Evolutionary conservation across 2,797 vertebrate species (phyloP).

Genomic region (Leucoraja ocellata): DNA sequence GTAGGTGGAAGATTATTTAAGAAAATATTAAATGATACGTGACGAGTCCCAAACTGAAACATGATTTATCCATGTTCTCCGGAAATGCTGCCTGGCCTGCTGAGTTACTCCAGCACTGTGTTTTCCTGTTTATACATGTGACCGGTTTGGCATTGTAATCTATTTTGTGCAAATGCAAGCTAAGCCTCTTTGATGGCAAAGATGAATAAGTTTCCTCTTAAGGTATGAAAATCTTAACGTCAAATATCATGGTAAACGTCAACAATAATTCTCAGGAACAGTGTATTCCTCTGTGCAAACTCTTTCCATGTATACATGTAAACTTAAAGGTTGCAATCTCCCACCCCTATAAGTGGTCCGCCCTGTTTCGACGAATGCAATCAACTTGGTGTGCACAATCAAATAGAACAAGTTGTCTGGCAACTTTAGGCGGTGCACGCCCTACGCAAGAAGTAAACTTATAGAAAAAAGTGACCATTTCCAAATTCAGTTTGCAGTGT

Average conservation of each 20-base stretch:
- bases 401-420: no score
- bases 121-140: no score
- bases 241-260: not conserved
- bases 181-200: not conserved
- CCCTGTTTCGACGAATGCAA: no score
- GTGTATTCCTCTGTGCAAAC: not conserved
- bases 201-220: not conserved
- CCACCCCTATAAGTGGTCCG: no score
- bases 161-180: not conserved
- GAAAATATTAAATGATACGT: no score
- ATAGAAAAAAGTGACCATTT: not conserved
- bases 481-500: not conserved
- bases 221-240: not conserved
- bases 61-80: no score
- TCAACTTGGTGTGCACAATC: no score
- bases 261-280: not conserved
- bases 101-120: no score
- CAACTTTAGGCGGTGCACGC: no score
- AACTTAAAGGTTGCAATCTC: not conserved
- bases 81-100: no score
- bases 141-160: not conserved
- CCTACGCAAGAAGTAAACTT: not conserved
- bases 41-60: no score
- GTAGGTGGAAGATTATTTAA: no score
- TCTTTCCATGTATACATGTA: not conserved